These are phyloP conservation scores for Hydra vulgaris DNA, from an alignment of 30 jellyfish, hydroid and myxozoan genomes.

Conservation along the genomic window DNA sequence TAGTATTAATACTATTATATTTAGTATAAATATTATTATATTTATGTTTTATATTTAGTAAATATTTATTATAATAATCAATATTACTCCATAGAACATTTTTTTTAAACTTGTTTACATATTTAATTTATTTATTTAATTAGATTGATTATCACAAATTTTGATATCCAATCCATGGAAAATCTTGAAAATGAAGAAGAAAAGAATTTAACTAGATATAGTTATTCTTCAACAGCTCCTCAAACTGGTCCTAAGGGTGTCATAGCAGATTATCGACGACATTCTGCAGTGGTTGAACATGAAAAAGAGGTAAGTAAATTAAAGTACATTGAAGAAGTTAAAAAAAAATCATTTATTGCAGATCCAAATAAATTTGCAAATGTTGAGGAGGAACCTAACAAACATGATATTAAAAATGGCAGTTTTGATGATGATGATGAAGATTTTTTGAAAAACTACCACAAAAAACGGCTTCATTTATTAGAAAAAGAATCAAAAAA, in stretches of 20 bases:
- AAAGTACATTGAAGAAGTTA: conserved; percentile 26
- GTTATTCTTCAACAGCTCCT: background rate
- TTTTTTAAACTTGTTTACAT: too few relatives aligned
- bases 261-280: conserved; percentile 62
- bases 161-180: too few relatives aligned
- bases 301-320: conserved; percentile 31
- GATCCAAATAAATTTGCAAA: conserved; percentile 11
- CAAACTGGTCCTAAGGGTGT: conserved; percentile 96
- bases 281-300: conserved; percentile 31
- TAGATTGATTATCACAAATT: too few relatives aligned
- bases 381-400: conserved; percentile 32
- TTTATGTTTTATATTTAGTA: too few relatives aligned
- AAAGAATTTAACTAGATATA: conserved; percentile 3
- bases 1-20: too few relatives aligned
- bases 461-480: conserved; percentile 60
- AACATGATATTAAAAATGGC: too few relatives aligned
- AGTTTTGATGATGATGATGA: conserved; percentile 62
- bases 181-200: too few relatives aligned
- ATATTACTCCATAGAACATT: too few relatives aligned
- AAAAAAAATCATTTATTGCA: conserved; percentile 44
- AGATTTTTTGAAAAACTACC: conserved; percentile 56
- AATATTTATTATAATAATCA: too few relatives aligned
- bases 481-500: conserved; percentile 17
- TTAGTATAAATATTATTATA: too few relatives aligned
- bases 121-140: too few relatives aligned